phyloP scores from a whole-genome alignment of 2,113 vertebrate species.

The Ictalurus punctatus region DNA sequence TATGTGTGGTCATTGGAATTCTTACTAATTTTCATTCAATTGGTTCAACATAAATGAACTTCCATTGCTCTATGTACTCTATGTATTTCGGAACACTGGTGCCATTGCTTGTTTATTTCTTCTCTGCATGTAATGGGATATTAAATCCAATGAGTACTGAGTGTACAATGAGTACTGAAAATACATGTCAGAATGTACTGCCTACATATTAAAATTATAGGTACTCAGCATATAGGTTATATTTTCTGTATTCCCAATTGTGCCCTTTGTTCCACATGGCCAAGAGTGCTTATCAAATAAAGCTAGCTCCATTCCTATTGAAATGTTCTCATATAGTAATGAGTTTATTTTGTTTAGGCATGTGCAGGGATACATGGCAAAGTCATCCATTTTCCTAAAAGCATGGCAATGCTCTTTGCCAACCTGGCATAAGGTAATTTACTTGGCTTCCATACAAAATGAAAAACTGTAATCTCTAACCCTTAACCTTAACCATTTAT shows the following conservation, averaged over 20 bases:
- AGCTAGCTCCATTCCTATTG: background rate
- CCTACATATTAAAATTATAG: background rate
- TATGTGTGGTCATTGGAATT: background rate
- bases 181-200: background rate
- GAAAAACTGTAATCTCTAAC: constrained; percentile 1
- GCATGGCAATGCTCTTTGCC: background rate
- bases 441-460: background rate
- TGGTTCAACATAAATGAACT: background rate
- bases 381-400: background rate
- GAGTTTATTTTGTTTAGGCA: background rate
- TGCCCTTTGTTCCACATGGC: background rate
- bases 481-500: constrained; percentile 4
- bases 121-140: background rate
- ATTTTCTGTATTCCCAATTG: background rate
- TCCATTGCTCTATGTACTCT: background rate
- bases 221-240: background rate
- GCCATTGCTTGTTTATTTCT: background rate
- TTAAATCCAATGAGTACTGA: background rate
- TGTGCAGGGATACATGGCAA: constrained; percentile 3
- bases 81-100: background rate
- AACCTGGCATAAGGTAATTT: background rate
- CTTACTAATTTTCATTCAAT: background rate
- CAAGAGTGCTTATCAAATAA: background rate
- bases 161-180: background rate
- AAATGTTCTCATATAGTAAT: constrained; percentile 6